Percentiles rank a stretch among this genome's conserved stretches.
Conservation (phyloP, 2,888 invertebrate genomes). For the Eristalis pertinax region DNA sequence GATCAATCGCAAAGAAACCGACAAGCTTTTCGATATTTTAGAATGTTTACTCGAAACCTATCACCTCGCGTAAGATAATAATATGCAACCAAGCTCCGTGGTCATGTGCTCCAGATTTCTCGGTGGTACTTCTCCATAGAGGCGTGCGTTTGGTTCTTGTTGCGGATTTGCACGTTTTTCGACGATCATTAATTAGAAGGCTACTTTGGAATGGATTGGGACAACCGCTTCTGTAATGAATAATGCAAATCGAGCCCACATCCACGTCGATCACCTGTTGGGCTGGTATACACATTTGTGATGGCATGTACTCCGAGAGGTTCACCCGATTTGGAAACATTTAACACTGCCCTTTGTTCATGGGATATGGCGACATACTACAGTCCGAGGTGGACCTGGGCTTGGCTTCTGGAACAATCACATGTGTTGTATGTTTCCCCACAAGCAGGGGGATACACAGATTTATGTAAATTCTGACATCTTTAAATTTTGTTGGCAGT, state of each 20-base stretch:
- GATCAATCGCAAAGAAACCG: too few species aligned
- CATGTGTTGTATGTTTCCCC: too few species aligned
- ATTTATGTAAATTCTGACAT: too few species aligned
- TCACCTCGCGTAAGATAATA: background rate
- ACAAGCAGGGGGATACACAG: too few species aligned
- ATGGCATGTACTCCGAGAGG: background rate
- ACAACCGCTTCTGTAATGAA: background rate
- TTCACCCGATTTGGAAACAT: too few species aligned
- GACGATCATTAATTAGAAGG: background rate
- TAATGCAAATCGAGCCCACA: background rate
- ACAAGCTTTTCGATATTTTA: background rate
- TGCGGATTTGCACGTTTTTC: background rate
- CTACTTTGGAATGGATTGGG: too few species aligned
- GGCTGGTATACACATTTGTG: background rate
- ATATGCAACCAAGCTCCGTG: background rate
- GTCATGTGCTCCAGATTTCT: background rate
- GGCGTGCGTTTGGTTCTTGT: background rate
- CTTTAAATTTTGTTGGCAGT: too few species aligned
- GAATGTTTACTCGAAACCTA: background rate
- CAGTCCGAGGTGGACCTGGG: too few species aligned
- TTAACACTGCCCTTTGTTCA: too few species aligned
- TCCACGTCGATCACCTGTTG: background rate
- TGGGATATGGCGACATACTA: too few species aligned
- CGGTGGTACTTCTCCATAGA: background rate
- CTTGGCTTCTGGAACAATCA: too few species aligned